Conservation (phyloP, 2,113 vertebrate genomes). For the Rhynchomys soricoides region DNA sequence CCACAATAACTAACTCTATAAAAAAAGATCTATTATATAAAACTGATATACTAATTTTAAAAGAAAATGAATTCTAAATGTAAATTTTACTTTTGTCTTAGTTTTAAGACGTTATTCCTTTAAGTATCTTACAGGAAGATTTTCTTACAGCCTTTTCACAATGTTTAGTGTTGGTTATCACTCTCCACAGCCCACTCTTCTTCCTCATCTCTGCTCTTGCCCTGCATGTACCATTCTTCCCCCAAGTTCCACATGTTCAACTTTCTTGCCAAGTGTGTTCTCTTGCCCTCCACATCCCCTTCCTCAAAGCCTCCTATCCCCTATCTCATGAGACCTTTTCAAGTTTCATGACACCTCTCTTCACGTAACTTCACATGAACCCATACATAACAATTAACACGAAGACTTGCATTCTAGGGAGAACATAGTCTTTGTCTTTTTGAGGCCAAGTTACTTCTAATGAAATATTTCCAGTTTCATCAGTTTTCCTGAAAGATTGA, state of each 20-base stretch:
- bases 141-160: background rate
- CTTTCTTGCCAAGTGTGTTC: background rate
- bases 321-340: background rate
- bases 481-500: background rate
- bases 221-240: too few relatives aligned
- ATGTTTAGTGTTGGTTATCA: background rate
- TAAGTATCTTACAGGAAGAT: background rate
- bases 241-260: too few relatives aligned
- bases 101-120: background rate
- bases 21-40: background rate
- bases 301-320: background rate
- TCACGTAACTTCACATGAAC: background rate
- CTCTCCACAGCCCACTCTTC: background rate
- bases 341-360: background rate
- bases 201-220: too few relatives aligned
- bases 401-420: background rate
- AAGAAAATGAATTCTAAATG: background rate
- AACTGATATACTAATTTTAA: conserved; percentile 9
- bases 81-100: background rate
- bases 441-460: background rate
- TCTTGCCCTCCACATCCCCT: too few relatives aligned
- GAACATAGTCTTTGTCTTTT: background rate
- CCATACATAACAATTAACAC: too few relatives aligned
- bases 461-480: background rate
- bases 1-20: background rate